These are phyloP conservation scores for Hyperoplus lanceolatus DNA, from an alignment of 2,797 vertebrate genomes.

Conservation along the genomic window DNA sequence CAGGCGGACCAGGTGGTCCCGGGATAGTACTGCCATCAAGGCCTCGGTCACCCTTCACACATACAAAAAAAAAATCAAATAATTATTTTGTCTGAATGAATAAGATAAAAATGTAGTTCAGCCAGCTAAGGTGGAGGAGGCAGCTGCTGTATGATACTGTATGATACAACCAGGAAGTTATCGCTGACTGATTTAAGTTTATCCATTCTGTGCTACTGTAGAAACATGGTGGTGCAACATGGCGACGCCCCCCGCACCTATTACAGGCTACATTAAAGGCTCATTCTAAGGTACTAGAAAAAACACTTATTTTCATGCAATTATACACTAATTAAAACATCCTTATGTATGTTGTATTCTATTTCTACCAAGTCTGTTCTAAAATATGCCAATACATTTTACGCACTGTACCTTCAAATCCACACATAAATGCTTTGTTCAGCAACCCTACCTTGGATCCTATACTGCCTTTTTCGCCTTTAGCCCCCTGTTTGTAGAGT, in stretches of 20 bases:
- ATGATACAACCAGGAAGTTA: neutral
- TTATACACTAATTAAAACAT: no score
- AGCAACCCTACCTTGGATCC: slow-evolving; percentile 67
- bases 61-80: no score
- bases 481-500: slow-evolving; percentile 66
- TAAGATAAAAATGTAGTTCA: neutral
- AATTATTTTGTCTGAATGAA: neutral
- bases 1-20: slow-evolving; percentile 90
- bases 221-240: no score
- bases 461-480: slow-evolving; percentile 74
- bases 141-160: neutral
- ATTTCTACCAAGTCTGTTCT: no score
- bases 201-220: no score
- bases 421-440: neutral
- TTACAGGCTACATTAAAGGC: no score
- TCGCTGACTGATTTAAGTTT: neutral
- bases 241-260: no score
- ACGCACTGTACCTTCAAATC: neutral
- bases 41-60: slow-evolving; percentile 89
- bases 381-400: no score
- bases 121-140: neutral
- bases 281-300: no score
- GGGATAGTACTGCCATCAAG: slow-evolving; percentile 82
- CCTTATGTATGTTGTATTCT: no score
- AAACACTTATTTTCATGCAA: no score